Evolutionary conservation across 2,797 vertebrate species (phyloP).

Genomic region (Carduelis carduelis): DNA sequence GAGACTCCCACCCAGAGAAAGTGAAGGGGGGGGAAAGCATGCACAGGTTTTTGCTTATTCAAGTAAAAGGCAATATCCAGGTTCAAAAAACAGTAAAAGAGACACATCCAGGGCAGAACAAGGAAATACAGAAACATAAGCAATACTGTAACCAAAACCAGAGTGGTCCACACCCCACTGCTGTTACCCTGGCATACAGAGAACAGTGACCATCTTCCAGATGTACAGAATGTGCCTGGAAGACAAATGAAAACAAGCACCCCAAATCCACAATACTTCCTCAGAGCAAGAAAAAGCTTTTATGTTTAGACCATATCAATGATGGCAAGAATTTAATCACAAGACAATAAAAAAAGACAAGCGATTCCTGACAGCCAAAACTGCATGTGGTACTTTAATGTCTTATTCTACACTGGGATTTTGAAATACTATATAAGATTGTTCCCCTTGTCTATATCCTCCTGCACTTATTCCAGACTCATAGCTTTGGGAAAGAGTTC

Average conservation of each 20-base stretch:
- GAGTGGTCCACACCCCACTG: neutral
- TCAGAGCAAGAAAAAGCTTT: neutral
- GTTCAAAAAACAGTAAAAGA: neutral
- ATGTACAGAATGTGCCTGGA: neutral
- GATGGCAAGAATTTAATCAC: neutral
- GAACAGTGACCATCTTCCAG: neutral
- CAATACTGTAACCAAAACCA: neutral
- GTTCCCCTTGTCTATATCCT: neutral
- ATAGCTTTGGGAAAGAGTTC: neutral
- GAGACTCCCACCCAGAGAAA: neutral
- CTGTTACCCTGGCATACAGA: neutral
- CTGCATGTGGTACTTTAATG: neutral
- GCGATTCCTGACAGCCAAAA: neutral
- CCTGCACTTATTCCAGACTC: neutral
- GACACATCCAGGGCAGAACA: neutral
- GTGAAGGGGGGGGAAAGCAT: rapidly evolving
- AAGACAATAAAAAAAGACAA: neutral
- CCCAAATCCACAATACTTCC: neutral
- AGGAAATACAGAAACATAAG: neutral
- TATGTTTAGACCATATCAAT: neutral
- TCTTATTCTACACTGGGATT: neutral
- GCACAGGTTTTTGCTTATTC: neutral
- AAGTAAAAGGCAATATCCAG: neutral
- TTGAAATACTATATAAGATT: neutral
- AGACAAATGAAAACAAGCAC: neutral